Percentiles rank a stretch among this genome's conserved stretches.
Conservation (phyloP, 2,797 vertebrate genomes). For the Acanthurus lineatus region DNA sequence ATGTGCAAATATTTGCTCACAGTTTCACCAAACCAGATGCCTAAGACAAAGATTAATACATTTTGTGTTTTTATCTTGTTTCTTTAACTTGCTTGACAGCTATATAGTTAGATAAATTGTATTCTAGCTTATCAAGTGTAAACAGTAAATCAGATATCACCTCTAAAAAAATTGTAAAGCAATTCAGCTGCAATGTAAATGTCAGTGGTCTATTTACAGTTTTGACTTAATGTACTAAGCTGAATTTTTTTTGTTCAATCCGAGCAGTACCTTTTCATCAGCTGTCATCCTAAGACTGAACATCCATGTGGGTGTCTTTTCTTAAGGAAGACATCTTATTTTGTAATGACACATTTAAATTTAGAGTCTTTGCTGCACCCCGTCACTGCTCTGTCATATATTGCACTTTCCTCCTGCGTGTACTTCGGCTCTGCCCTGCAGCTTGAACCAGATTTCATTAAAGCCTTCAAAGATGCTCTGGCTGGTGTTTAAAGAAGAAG, state of each 20-base stretch:
- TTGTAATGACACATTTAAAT: not conserved
- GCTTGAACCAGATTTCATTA: slow-evolving; percentile 55
- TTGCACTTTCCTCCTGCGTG: slow-evolving; percentile 15
- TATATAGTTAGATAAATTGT: not conserved
- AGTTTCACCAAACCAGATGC: too few relatives aligned
- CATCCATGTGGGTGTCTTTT: not conserved
- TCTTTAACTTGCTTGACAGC: not conserved
- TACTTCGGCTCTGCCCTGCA: slow-evolving; percentile 23
- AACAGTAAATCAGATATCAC: not conserved
- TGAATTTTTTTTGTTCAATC: not conserved
- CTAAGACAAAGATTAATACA: too few relatives aligned
- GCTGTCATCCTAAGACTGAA: not conserved
- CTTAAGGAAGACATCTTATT: slow-evolving; percentile 14
- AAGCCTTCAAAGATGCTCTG: slow-evolving; percentile 47
- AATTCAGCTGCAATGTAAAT: not conserved
- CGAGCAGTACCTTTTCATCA: not conserved
- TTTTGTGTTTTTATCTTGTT: not conserved
- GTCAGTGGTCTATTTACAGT: not conserved
- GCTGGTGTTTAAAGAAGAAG: slow-evolving; percentile 21
- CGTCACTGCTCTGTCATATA: slow-evolving; percentile 6
- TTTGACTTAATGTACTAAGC: not conserved
- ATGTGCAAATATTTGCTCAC: too few relatives aligned
- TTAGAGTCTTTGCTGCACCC: not conserved
- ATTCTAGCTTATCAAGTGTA: not conserved
- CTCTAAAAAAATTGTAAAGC: not conserved